Conservation (phyloP, 2,888 invertebrate genomes). For the Acrobasis consociella region DNA sequence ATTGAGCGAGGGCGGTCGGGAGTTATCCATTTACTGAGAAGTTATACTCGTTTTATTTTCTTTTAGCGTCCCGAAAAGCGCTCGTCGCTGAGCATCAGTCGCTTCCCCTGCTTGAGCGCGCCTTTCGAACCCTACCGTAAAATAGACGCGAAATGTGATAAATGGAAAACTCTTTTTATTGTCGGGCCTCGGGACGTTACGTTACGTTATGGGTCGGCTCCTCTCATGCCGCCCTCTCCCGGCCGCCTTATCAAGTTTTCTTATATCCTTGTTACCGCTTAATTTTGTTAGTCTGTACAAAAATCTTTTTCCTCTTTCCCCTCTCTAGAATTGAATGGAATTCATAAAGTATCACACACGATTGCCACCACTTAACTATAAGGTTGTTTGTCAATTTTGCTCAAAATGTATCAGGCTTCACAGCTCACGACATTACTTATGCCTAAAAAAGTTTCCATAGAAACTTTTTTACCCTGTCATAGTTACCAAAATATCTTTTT, state of each 20-base stretch:
- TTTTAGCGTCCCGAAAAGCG: constrained; percentile 68
- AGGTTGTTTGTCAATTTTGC: constrained; percentile 1
- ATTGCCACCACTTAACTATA: constrained; percentile 45
- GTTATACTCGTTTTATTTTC: constrained; percentile 77
- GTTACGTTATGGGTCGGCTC: constrained; percentile 71
- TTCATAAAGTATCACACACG: constrained; percentile 59
- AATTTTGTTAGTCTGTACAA: constrained; percentile 70
- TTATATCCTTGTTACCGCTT: constrained; percentile 76
- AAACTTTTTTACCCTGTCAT: too few relatives aligned
- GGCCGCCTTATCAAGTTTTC: constrained; percentile 76
- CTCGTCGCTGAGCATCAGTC: constrained; percentile 66
- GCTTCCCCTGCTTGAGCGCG: constrained; percentile 64
- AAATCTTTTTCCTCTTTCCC: constrained; percentile 59
- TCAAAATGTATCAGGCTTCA: too few relatives aligned
- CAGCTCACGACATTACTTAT: too few relatives aligned
- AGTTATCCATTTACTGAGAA: constrained; percentile 76
- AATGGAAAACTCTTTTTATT: constrained; percentile 81
- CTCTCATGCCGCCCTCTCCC: constrained; percentile 58
- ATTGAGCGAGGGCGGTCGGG: constrained; percentile 66
- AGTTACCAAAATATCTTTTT: too few relatives aligned
- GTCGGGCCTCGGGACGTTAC: constrained; percentile 69
- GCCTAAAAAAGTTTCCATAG: too few relatives aligned
- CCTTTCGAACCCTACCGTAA: constrained; percentile 76
- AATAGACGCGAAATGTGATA: constrained; percentile 82
- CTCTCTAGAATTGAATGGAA: constrained; percentile 58